Percentiles rank a stretch among this genome's conserved stretches.
These are phyloP conservation scores for Kryptolebias marmoratus DNA, from an alignment of 2,113 vertebrate species.

Conservation along the genomic window DNA sequence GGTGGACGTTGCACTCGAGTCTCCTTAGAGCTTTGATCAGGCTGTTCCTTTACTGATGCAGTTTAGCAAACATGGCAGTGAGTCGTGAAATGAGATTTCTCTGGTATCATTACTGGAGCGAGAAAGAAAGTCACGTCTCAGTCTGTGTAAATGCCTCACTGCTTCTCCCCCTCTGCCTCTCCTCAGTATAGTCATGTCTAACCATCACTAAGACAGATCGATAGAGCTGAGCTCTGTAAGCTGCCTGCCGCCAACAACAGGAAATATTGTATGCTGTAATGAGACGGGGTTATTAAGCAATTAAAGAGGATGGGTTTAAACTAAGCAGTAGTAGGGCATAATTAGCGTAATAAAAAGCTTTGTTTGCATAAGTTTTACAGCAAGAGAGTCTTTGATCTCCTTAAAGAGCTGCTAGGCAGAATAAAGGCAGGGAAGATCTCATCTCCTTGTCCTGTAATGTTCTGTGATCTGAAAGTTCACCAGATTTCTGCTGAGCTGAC, in stretches of 20 bases:
- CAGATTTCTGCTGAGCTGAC: constrained; percentile 62
- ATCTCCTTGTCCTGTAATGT: constrained; percentile 23
- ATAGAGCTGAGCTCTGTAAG: constrained; percentile 73
- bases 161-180: constrained; percentile 48
- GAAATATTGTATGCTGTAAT: constrained; percentile 68
- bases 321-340: constrained; percentile 46
- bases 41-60: constrained; percentile 54
- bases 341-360: constrained; percentile 60
- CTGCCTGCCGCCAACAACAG: constrained; percentile 59
- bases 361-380: constrained; percentile 65
- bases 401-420: constrained; percentile 39
- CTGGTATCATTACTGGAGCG: constrained; percentile 66
- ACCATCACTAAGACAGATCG: constrained; percentile 71
- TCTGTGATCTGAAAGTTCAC: constrained; percentile 30
- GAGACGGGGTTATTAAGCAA: constrained; percentile 61
- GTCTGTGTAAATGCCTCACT: constrained; percentile 64
- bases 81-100: constrained; percentile 83
- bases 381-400: constrained; percentile 58
- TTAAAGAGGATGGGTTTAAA: constrained; percentile 59
- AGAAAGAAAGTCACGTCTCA: constrained; percentile 69
- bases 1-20: constrained; percentile 49
- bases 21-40: constrained; percentile 49
- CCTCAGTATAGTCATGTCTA: constrained; percentile 58
- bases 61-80: constrained; percentile 77
- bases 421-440: constrained; percentile 30